These are phyloP conservation scores for Marronus borbonicus DNA, from an alignment of 2,888 invertebrate species.

Conservation along the genomic window DNA sequence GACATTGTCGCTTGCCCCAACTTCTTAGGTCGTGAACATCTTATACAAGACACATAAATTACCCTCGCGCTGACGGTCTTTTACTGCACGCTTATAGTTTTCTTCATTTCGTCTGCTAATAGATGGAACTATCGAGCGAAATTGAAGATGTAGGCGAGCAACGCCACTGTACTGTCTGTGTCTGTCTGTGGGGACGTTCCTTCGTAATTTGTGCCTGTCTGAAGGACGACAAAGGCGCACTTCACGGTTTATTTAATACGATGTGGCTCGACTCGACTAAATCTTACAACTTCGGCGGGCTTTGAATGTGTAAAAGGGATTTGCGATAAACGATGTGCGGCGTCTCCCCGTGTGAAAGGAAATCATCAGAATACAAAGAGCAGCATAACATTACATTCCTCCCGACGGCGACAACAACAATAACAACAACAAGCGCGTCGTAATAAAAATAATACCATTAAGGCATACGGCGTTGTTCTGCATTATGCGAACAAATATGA, in stretches of 20 bases:
- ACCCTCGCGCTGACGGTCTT: too few species aligned
- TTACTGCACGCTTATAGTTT: slow-evolving; percentile 5
- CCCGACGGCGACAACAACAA: background rate
- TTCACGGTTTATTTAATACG: slow-evolving; percentile 43
- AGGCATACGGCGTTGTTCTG: slow-evolving; percentile 1
- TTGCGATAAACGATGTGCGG: slow-evolving; percentile 19
- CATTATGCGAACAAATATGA: slow-evolving; percentile 13
- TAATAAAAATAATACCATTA: slow-evolving; percentile 23
- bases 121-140: slow-evolving; percentile 31
- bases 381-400: background rate
- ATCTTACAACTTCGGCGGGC: slow-evolving; percentile 33
- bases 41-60: too few species aligned
- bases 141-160: background rate
- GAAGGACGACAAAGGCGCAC: slow-evolving; percentile 32
- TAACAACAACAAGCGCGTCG: background rate
- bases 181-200: slow-evolving; percentile 24
- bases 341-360: slow-evolving; percentile 16
- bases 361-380: background rate
- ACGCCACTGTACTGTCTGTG: background rate
- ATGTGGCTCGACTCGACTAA: slow-evolving; percentile 14
- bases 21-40: too few species aligned
- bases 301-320: slow-evolving; percentile 22
- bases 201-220: background rate
- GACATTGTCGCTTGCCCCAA: too few species aligned
- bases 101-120: slow-evolving; percentile 21